A percentile compares a stretch with the other conserved stretches of the same genome.
Conservation (phyloP, 2,797 vertebrate species). For the Cuniculus paca region DNA sequence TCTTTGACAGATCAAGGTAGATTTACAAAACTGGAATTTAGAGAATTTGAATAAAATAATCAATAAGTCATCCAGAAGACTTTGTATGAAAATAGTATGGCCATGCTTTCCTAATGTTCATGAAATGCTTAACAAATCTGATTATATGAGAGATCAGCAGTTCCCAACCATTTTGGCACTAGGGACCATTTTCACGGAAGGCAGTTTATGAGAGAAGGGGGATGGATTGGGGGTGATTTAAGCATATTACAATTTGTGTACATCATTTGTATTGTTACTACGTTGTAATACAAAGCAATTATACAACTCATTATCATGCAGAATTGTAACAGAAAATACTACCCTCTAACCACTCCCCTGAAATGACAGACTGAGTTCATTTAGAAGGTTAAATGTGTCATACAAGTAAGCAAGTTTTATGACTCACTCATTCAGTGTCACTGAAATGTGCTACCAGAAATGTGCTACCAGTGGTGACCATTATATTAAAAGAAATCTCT, state of each 20-base stretch:
- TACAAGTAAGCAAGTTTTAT: not conserved
- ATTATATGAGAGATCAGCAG: not conserved
- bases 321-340: not conserved
- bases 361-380: not conserved
- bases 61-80: not conserved
- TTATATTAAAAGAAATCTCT: not conserved
- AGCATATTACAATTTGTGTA: not conserved
- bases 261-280: not conserved
- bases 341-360: no score
- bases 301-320: not conserved
- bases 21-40: not conserved
- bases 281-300: not conserved
- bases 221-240: not conserved
- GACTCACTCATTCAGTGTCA: not conserved
- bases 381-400: not conserved
- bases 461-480: not conserved
- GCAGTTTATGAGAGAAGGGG: not conserved
- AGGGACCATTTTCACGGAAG: not conserved
- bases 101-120: not conserved
- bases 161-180: not conserved
- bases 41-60: slow-evolving; percentile 21
- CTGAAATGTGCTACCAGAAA: not conserved
- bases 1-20: not conserved
- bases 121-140: not conserved
- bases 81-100: not conserved